phyloP scores from a whole-genome alignment of 2,888 invertebrate genomes.

The Metalampra italica region DNA sequence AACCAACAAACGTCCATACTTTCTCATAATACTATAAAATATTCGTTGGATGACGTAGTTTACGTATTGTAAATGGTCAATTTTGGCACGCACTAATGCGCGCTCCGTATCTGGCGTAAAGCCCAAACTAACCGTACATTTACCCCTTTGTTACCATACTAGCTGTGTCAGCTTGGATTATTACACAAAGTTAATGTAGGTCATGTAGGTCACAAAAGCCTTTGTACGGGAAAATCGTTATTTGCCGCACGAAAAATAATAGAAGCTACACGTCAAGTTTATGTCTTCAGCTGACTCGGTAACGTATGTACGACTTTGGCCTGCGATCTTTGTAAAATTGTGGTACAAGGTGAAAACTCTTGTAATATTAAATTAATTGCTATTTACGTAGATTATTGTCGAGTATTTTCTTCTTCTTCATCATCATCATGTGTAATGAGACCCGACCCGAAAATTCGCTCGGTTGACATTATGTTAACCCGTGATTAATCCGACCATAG shows the following conservation, averaged over 20 bases:
- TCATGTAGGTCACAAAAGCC: background rate
- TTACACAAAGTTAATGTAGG: background rate
- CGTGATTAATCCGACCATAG: conserved; percentile 60
- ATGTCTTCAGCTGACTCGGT: conserved; percentile 5
- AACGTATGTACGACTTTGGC: conserved; percentile 14
- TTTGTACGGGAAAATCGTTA: background rate
- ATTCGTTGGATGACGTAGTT: no score
- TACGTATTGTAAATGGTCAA: background rate
- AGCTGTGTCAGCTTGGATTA: background rate
- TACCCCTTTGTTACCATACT: background rate
- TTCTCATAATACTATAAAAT: no score
- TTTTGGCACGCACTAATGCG: background rate
- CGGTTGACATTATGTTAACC: conserved; percentile 48
- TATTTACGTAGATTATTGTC: no score
- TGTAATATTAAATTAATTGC: no score
- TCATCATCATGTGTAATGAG: no score
- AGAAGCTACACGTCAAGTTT: conserved; percentile 4
- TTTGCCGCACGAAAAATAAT: background rate
- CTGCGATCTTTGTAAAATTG: conserved; percentile 12
- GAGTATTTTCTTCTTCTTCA: no score
- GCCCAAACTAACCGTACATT: background rate
- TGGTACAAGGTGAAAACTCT: background rate
- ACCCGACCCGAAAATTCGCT: no score
- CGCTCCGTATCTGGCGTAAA: background rate
- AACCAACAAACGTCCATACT: no score